These are phyloP conservation scores for Bolborhynchus lineola DNA, from an alignment of 2,113 vertebrate species.

Conservation along the genomic window DNA sequence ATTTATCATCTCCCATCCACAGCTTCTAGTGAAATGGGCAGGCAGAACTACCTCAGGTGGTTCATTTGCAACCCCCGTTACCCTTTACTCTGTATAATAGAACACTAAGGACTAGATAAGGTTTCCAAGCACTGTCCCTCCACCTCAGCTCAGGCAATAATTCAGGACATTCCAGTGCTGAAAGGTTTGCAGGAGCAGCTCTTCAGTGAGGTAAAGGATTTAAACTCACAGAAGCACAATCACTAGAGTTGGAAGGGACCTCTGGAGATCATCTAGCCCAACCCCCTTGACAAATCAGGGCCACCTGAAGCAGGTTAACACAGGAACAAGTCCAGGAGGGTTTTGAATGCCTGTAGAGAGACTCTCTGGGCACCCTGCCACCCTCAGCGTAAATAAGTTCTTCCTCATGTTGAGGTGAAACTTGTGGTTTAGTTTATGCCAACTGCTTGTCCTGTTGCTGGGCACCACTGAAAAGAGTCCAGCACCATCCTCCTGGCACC, in stretches of 20 bases:
- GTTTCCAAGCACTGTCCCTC: not conserved
- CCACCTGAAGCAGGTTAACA: not conserved
- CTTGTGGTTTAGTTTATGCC: not conserved
- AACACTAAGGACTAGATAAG: not conserved
- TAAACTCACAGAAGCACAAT: not conserved
- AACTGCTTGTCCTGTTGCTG: not conserved
- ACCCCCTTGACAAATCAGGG: not conserved
- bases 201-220: not conserved
- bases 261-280: not conserved
- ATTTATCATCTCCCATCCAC: not conserved
- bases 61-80: not conserved
- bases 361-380: not conserved
- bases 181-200: not conserved
- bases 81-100: not conserved
- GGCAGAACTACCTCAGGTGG: not conserved
- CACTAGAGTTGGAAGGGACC: not conserved
- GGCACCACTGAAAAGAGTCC: not conserved
- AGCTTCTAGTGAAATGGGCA: accelerated
- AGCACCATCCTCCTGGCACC: not conserved
- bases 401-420: not conserved
- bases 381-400: not conserved
- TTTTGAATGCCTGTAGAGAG: not conserved
- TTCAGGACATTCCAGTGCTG: not conserved
- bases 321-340: not conserved
- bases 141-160: not conserved